These are phyloP conservation scores for Alitta virens DNA, from an alignment of 2,888 invertebrate species.

Conservation along the genomic window DNA sequence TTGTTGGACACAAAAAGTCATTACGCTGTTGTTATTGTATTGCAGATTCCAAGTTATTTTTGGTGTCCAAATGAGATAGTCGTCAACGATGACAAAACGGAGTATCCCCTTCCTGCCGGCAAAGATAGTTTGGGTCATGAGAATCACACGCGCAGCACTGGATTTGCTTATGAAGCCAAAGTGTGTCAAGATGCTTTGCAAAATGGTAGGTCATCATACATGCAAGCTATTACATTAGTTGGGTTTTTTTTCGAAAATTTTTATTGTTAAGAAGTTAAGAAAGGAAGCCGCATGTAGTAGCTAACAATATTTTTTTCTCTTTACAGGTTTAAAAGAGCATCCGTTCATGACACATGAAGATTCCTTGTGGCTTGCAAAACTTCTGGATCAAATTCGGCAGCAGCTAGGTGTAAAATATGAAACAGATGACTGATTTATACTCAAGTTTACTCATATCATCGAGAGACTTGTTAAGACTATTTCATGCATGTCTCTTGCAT, in stretches of 20 bases:
- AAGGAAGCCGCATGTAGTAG: too few relatives aligned
- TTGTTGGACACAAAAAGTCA: too few relatives aligned
- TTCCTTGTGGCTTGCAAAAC: constrained; percentile 9
- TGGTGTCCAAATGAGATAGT: constrained; percentile 20
- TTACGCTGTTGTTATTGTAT: not conserved
- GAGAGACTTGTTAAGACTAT: not conserved
- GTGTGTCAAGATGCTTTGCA: constrained; percentile 7
- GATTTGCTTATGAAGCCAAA: constrained; percentile 18
- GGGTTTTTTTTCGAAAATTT: too few relatives aligned
- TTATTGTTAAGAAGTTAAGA: too few relatives aligned
- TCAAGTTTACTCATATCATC: not conserved
- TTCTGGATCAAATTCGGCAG: constrained; percentile 18
- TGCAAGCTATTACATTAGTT: too few relatives aligned
- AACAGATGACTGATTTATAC: not conserved
- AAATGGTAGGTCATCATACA: constrained; percentile 8
- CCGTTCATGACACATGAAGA: constrained; percentile 16
- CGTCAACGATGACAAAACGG: constrained; percentile 6
- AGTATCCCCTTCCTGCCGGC: constrained; percentile 4
- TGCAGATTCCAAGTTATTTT: constrained; percentile 5
- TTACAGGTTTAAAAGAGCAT: not conserved
- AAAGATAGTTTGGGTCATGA: not conserved
- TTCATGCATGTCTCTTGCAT: too few relatives aligned
- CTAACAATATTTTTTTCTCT: too few relatives aligned
- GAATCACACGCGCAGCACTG: not conserved
- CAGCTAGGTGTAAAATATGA: constrained; percentile 18